These are phyloP conservation scores for Caenorhabditis imperialis DNA, from an alignment of 2,888 invertebrate species.

Conservation along the genomic window DNA sequence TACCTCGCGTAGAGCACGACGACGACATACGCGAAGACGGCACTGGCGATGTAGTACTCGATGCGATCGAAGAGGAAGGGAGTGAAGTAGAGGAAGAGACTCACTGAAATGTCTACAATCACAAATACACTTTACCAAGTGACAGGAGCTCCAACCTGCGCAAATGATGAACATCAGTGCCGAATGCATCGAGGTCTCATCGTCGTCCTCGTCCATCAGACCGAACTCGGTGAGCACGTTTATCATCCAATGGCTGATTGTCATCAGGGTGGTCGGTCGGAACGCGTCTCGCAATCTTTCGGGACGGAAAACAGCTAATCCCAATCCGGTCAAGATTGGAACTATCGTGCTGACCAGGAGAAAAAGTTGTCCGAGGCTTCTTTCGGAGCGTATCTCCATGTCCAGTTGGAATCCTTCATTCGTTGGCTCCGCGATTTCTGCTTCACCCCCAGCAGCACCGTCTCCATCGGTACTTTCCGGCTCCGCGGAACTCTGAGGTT, in stretches of 20 bases:
- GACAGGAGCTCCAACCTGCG: constrained; percentile 28
- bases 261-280: constrained; percentile 24
- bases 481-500: too few species aligned
- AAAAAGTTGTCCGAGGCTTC: constrained; percentile 32
- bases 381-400: constrained; percentile 12
- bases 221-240: constrained; percentile 27
- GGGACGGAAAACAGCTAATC: constrained; percentile 31
- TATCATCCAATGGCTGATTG: constrained; percentile 33
- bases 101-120: constrained; percentile 21
- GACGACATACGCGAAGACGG: constrained; percentile 56
- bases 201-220: constrained; percentile 23
- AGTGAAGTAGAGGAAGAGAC: constrained; percentile 54
- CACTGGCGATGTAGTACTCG: constrained; percentile 39
- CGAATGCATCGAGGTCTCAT: constrained; percentile 18
- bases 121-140: neutral
- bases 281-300: constrained; percentile 20
- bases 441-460: neutral
- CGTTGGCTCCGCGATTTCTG: neutral
- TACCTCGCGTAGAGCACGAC: constrained; percentile 52
- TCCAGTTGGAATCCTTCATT: neutral
- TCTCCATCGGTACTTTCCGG: too few species aligned
- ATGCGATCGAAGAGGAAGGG: constrained; percentile 56
- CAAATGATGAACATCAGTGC: constrained; percentile 47
- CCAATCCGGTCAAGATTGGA: constrained; percentile 32
- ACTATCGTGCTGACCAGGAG: constrained; percentile 22